Conservation (phyloP, 2,888 invertebrate species). For the Drosophila melanosoma region DNA sequence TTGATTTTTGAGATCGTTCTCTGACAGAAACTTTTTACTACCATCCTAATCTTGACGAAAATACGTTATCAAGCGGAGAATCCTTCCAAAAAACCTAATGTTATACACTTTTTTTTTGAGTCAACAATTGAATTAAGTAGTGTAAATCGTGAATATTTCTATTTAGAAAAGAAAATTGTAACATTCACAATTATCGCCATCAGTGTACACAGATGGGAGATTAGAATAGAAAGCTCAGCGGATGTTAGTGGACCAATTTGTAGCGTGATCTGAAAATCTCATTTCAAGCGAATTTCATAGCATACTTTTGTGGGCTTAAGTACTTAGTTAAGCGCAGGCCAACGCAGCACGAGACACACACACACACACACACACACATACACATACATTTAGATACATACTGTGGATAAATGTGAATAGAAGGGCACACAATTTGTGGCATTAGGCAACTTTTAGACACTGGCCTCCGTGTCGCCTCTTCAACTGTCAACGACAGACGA, state of each 20-base stretch:
- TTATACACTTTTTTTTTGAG: background rate
- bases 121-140: background rate
- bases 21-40: background rate
- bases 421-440: constrained; percentile 63
- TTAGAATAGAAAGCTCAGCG: constrained; percentile 19
- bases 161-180: background rate
- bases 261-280: constrained; percentile 63
- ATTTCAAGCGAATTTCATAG: constrained; percentile 75
- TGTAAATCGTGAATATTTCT: background rate
- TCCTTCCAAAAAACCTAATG: background rate
- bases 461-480: constrained; percentile 39
- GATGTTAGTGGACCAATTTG: constrained; percentile 54
- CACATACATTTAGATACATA: background rate
- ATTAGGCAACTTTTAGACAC: constrained; percentile 69
- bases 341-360: constrained; percentile 22
- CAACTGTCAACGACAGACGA: constrained; percentile 68
- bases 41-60: background rate
- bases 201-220: constrained; percentile 17
- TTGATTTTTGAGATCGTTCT: background rate
- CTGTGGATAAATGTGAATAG: constrained; percentile 36
- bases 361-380: constrained; percentile 5
- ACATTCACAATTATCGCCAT: constrained; percentile 59
- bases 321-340: constrained; percentile 68
- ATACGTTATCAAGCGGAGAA: no score
- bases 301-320: constrained; percentile 78